Evolutionary conservation across 2,113 vertebrate genomes (phyloP), one percentile per base, ranked within the genome.

Genomic region (Callithrix jacchus): DNA sequence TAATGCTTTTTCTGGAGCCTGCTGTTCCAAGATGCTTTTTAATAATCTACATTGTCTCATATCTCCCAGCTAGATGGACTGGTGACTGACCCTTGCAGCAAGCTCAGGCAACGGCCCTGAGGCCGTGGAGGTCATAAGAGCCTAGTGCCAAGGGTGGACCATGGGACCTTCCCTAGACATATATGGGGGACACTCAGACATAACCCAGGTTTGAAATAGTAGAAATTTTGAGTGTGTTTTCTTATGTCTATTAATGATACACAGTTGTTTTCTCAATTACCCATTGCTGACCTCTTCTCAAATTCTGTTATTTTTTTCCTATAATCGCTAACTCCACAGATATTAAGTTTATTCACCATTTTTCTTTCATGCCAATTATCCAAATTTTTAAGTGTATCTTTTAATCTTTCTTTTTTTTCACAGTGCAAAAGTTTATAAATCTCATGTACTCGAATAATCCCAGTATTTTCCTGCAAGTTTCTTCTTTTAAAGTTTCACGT

Each of bases 51-150:
- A 25, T 40, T 14, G 16, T 30, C 2, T 82, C 76, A 87, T 40
- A 14, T 58, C 49, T 35, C 14, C 17, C 1, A 6, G 56, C 23
- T 14, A n/a, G 9, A 58, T 76, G 6, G 27, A 13, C 52, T 56
- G 5, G 4, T 11, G 21, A 45, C 32, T 6, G 3, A 32, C 11
- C 47, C 11, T 42, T 83, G 42, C 2, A 37, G 27, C 2, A 0
- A 23, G 40, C 58, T 42, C 23, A 42, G 32, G 20, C 42, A 35
- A 45, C 21, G 76, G 23, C 14, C 35, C n/a, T 40, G 47, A 45
- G 20, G 5, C 17, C 0, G 0, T 32, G 5, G 8, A 45, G 35
- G 21, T 40, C 2, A 4, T 16, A 5, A 25, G 0, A 6, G 1
- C 17, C 9, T 10, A 25, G 20, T 8, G 27, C 5, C 40, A 35